Evolutionary conservation across 2,797 vertebrate genomes (phyloP).

Genomic region (Hippopotamyrus pictus): DNA sequence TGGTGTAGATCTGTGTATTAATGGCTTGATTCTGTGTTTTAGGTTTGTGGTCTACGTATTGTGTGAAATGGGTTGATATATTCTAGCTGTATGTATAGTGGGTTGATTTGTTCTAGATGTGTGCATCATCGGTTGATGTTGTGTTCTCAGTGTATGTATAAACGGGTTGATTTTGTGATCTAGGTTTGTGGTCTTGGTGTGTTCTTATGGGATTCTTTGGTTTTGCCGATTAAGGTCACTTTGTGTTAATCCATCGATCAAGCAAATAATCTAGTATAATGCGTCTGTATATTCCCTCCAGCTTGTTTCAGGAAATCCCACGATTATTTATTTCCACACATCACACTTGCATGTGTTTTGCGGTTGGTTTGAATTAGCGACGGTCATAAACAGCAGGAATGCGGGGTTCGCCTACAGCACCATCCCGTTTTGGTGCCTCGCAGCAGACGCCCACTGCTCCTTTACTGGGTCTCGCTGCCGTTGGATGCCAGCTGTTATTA

Average conservation of each 20-base stretch:
- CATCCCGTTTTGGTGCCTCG: not conserved
- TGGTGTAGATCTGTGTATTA: not conserved
- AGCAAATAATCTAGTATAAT: not conserved
- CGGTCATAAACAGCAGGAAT: not conserved
- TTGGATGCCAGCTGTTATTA: constrained; percentile 52
- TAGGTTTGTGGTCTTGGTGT: not conserved
- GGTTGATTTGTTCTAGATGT: not conserved
- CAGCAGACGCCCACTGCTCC: not conserved
- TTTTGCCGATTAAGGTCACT: not conserved
- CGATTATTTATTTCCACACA: not conserved
- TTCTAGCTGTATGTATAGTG: not conserved
- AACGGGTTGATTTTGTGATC: too few species aligned
- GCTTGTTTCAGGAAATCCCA: not conserved
- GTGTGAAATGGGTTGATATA: not conserved
- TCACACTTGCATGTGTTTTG: not conserved
- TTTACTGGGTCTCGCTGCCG: constrained; percentile 37
- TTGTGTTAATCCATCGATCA: not conserved
- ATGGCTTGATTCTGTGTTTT: not conserved
- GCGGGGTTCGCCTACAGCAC: not conserved
- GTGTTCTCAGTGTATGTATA: not conserved
- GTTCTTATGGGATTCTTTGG: not conserved
- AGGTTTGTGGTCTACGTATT: not conserved
- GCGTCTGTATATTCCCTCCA: not conserved
- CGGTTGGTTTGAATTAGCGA: not conserved
- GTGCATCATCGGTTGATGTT: not conserved